Evolutionary conservation across 2,113 vertebrate species (phyloP).

Genomic region (Cochlearius cochlearius): DNA sequence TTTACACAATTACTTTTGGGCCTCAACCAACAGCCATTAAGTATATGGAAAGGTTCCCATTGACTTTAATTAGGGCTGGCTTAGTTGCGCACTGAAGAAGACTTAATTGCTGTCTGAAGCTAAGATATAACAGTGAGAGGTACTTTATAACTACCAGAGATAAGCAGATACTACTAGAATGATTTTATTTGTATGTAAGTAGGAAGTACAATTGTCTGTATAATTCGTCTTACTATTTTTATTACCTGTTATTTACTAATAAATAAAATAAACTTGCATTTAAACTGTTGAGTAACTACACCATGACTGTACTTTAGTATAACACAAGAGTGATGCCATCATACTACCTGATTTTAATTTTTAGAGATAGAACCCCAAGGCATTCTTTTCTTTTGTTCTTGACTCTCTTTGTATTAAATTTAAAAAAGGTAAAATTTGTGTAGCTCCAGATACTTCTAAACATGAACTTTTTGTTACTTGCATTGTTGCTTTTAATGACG

Average conservation of each 20-base stretch:
- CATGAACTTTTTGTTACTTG: neutral
- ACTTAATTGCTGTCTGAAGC: slow-evolving; percentile 21
- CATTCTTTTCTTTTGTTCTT: neutral
- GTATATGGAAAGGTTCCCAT: neutral
- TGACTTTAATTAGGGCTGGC: slow-evolving; percentile 32
- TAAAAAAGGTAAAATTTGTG: neutral
- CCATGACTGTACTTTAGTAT: neutral
- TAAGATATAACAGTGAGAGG: neutral
- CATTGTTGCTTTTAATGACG: neutral
- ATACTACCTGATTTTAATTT: neutral
- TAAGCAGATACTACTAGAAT: neutral
- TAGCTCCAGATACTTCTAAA: neutral
- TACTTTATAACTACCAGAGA: neutral
- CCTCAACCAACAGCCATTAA: neutral
- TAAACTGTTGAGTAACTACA: neutral
- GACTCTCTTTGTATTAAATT: neutral
- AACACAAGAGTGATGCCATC: neutral
- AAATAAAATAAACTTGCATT: neutral
- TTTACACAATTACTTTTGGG: neutral
- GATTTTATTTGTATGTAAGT: neutral
- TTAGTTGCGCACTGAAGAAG: neutral
- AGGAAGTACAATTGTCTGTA: neutral
- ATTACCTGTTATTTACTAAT: neutral
- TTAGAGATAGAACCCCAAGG: neutral
- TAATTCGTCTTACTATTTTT: neutral